phyloP scores from a whole-genome alignment of 2,113 vertebrate species.

The Craseonycteris thonglongyai region DNA sequence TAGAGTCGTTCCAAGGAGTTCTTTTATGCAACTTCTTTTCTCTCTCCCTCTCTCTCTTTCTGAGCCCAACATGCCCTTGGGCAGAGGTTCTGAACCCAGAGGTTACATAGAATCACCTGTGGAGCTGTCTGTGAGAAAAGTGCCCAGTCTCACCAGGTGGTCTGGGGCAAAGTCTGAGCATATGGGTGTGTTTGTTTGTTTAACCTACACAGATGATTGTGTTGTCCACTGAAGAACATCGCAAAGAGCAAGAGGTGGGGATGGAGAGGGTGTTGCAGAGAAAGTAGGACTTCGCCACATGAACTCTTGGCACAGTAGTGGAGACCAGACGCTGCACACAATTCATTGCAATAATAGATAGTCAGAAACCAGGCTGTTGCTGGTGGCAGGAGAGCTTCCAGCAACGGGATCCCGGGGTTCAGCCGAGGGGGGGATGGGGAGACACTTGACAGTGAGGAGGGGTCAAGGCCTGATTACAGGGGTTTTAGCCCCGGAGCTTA shows the following conservation, averaged over 20 bases:
- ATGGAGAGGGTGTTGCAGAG: not conserved
- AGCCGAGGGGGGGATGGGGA: no score
- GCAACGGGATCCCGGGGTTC: not conserved
- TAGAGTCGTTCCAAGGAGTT: not conserved
- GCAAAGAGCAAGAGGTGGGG: not conserved
- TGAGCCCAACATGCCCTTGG: not conserved
- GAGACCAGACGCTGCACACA: not conserved
- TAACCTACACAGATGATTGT: not conserved
- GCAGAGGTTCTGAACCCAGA: not conserved
- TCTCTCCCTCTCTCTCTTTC: not conserved
- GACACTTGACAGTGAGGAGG: no score
- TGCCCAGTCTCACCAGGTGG: not conserved
- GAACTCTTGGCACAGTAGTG: not conserved
- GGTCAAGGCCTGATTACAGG: not conserved
- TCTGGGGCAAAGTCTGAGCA: not conserved
- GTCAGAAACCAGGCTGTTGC: not conserved
- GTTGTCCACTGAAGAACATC: not conserved
- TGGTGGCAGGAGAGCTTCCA: not conserved
- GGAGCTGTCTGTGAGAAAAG: not conserved
- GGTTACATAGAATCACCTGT: not conserved
- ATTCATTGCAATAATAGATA: not conserved
- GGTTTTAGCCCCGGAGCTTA: not conserved
- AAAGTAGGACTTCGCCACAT: not conserved
- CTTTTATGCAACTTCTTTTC: not conserved
- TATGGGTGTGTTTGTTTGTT: not conserved